Evolutionary conservation across 92 coral and sea anemone genomes (phyloP).

Genomic region (Galaxea fascicularis): DNA sequence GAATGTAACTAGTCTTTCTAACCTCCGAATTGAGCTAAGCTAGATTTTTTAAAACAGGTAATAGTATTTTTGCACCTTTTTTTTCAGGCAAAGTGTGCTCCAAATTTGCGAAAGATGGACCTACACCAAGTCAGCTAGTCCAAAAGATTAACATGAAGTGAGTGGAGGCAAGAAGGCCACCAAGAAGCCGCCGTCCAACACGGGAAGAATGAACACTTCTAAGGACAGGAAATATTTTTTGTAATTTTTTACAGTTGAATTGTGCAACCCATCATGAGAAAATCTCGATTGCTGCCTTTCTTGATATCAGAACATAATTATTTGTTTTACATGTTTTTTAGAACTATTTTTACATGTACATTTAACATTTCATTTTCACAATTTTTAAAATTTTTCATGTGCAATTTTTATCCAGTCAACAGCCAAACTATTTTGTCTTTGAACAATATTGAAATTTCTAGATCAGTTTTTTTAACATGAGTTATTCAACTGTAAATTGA

Average conservation of each 20-base stretch:
- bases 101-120: constrained; percentile 17
- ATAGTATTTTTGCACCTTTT: neutral
- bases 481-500: constrained; percentile 19
- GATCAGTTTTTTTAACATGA: constrained; percentile 14
- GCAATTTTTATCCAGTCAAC: constrained; percentile 19
- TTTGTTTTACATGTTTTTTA: constrained; percentile 4
- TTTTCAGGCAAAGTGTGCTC: constrained; percentile 37
- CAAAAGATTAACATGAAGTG: constrained; percentile 29
- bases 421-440: constrained; percentile 17
- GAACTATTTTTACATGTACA: constrained; percentile 13
- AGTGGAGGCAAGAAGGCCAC: constrained; percentile 45
- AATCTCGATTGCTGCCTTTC: constrained; percentile 15
- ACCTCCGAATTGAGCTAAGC: constrained; percentile 19
- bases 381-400: constrained; percentile 3
- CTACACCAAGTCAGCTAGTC: neutral
- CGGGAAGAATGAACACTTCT: constrained; percentile 6
- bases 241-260: neutral
- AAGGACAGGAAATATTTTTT: neutral
- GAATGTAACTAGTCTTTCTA: constrained; percentile 13
- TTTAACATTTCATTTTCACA: constrained; percentile 10
- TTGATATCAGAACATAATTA: constrained; percentile 21
- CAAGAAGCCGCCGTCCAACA: constrained; percentile 20
- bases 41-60: constrained; percentile 23
- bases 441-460: constrained; percentile 17
- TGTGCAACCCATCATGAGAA: constrained; percentile 8